Percentiles rank a stretch among this genome's conserved stretches.
These are phyloP conservation scores for Hesperia comma DNA, from an alignment of 2,888 invertebrate species.

Conservation along the genomic window DNA sequence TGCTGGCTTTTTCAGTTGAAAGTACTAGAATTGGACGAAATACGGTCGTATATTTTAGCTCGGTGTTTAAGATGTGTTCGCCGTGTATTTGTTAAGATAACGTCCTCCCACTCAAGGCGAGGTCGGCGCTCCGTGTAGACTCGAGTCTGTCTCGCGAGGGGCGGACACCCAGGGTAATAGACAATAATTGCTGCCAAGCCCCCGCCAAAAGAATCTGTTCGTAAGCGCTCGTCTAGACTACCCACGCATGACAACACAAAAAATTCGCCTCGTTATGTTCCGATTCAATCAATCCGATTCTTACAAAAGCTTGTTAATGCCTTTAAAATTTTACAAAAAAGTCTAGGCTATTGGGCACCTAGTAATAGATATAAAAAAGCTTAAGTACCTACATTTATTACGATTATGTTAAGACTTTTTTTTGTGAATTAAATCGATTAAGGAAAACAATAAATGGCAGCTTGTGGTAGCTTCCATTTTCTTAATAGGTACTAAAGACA, in stretches of 20 bases:
- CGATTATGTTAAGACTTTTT: too few relatives aligned
- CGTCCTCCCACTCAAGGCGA: constrained; percentile 38
- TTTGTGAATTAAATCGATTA: too few relatives aligned
- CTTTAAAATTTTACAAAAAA: not conserved
- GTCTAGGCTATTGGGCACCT: too few relatives aligned
- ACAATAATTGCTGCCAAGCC: constrained; percentile 62
- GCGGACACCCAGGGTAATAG: constrained; percentile 59
- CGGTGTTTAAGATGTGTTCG: constrained; percentile 15
- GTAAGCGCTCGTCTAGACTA: constrained; percentile 45
- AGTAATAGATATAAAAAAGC: too few relatives aligned
- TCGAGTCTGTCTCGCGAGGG: constrained; percentile 51
- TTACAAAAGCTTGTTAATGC: constrained; percentile 7
- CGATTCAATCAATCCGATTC: constrained; percentile 24
- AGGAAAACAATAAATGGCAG: too few relatives aligned
- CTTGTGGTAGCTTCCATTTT: too few relatives aligned
- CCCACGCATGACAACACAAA: constrained; percentile 49
- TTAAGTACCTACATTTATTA: too few relatives aligned
- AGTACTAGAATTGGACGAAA: constrained; percentile 16
- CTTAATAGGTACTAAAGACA: too few relatives aligned
- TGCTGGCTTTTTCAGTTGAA: constrained; percentile 12
- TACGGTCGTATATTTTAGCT: constrained; percentile 19
- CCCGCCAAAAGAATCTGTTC: constrained; percentile 44
- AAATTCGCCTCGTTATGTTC: constrained; percentile 34
- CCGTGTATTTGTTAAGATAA: constrained; percentile 17
- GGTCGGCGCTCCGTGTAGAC: constrained; percentile 49